phyloP scores from a whole-genome alignment of 2,113 vertebrate species.

The Chionodraco myersi region DNA sequence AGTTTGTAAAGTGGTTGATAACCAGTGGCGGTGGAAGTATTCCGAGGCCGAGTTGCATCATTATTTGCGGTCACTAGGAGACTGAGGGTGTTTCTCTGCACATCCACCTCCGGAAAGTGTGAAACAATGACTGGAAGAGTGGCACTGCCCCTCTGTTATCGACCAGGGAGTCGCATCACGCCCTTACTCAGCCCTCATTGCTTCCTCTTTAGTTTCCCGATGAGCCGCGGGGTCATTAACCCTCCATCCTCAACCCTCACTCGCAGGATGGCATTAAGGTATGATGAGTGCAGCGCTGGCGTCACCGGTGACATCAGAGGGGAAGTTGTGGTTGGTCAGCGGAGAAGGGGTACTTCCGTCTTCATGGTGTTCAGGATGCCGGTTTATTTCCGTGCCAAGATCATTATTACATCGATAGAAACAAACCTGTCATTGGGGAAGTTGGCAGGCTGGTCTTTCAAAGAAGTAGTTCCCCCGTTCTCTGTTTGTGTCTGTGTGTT shows the following conservation, averaged over 20 bases:
- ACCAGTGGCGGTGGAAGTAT: not conserved
- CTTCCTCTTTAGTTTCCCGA: slow-evolving; percentile 60
- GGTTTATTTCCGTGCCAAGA: not conserved
- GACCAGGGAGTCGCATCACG: slow-evolving; percentile 45
- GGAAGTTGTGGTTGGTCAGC: slow-evolving; percentile 38
- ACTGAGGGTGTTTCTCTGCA: slow-evolving; percentile 34
- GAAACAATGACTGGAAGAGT: slow-evolving; percentile 73
- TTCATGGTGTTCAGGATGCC: not conserved
- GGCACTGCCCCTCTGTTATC: slow-evolving; percentile 20
- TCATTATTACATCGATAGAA: slow-evolving; percentile 13
- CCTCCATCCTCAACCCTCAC: not conserved
- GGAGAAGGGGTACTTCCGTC: slow-evolving; percentile 2
- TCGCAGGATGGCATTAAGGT: slow-evolving; percentile 11
- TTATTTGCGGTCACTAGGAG: slow-evolving; percentile 9
- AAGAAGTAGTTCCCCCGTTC: slow-evolving; percentile 15
- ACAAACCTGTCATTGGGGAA: slow-evolving; percentile 14
- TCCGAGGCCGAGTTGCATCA: not conserved
- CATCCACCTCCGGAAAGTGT: slow-evolving; percentile 52
- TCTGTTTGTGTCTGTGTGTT: not conserved
- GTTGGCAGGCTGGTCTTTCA: slow-evolving; percentile 17
- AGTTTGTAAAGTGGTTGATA: not conserved
- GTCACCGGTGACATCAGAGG: slow-evolving; percentile 48
- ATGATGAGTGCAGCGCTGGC: not conserved
- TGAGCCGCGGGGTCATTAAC: not conserved
- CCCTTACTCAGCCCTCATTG: slow-evolving; percentile 50